A percentile compares a stretch with the other conserved stretches of the same genome.
phyloP scores from a whole-genome alignment of 2,113 vertebrate genomes.

The Ciconia stormi region DNA sequence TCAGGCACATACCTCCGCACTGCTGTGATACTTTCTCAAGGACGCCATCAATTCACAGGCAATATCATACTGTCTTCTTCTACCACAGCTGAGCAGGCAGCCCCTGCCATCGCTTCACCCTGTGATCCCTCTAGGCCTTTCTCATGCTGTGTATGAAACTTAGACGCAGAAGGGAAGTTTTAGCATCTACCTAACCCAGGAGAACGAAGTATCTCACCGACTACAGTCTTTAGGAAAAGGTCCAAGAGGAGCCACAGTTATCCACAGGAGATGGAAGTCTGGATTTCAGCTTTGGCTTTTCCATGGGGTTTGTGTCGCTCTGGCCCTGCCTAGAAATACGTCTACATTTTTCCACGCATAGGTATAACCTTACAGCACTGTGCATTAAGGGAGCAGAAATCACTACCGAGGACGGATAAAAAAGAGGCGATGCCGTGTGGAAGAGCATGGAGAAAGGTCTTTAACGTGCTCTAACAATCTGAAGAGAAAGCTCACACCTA shows the following conservation, averaged over 20 bases:
- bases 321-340: background rate
- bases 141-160: background rate
- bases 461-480: background rate
- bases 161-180: background rate
- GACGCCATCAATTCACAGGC: constrained; percentile 32
- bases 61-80: constrained; percentile 11
- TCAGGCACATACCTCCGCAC: background rate
- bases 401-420: background rate
- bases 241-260: background rate
- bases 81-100: constrained; percentile 49
- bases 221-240: background rate
- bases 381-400: background rate
- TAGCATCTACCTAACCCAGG: background rate
- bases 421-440: background rate
- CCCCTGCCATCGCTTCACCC: background rate
- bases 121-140: background rate
- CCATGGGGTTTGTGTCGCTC: background rate
- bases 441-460: background rate
- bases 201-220: background rate
- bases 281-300: background rate
- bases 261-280: background rate
- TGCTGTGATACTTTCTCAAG: constrained; percentile 12
- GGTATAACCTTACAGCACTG: background rate
- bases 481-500: background rate
- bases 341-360: background rate